Evolutionary conservation across 2,888 invertebrate genomes (phyloP).

Genomic region (Prenolepis imparis): DNA sequence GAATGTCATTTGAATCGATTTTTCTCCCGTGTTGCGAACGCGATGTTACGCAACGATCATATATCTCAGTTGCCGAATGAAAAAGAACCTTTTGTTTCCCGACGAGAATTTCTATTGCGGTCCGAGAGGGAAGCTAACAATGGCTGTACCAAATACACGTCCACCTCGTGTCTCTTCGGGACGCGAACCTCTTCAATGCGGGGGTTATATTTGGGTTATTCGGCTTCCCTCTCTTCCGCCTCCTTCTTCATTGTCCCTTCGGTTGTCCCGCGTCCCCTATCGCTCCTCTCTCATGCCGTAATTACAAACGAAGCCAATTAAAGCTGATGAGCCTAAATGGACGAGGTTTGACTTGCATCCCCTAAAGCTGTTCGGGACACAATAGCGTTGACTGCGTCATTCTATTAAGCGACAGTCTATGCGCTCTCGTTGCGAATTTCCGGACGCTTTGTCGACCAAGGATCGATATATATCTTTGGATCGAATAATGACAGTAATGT

Average conservation of each 20-base stretch:
- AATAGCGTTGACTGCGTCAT: conserved; percentile 16
- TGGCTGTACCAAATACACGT: conserved; percentile 66
- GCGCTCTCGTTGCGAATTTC: background rate
- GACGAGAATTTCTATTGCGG: conserved; percentile 35
- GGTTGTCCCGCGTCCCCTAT: conserved; percentile 31
- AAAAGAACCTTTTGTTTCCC: conserved; percentile 45
- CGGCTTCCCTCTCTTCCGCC: conserved; percentile 24
- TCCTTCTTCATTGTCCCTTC: conserved; percentile 68
- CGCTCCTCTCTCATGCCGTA: conserved; percentile 58
- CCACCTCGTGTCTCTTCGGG: conserved; percentile 58
- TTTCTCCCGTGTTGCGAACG: no score
- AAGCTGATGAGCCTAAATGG: conserved; percentile 75
- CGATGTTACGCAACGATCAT: background rate
- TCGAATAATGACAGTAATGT: background rate
- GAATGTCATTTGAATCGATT: background rate
- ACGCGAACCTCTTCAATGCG: conserved; percentile 60
- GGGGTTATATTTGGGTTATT: conserved; percentile 62
- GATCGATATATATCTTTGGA: background rate
- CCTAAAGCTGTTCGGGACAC: conserved; percentile 2
- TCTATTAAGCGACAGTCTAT: background rate
- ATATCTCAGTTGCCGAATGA: background rate
- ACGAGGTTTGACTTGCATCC: conserved; percentile 52
- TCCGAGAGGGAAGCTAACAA: conserved; percentile 54
- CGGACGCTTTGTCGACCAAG: background rate
- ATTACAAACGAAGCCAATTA: conserved; percentile 77